These are phyloP conservation scores for Trichosurus vulpecula DNA, from an alignment of 2,797 vertebrate species.

Conservation along the genomic window DNA sequence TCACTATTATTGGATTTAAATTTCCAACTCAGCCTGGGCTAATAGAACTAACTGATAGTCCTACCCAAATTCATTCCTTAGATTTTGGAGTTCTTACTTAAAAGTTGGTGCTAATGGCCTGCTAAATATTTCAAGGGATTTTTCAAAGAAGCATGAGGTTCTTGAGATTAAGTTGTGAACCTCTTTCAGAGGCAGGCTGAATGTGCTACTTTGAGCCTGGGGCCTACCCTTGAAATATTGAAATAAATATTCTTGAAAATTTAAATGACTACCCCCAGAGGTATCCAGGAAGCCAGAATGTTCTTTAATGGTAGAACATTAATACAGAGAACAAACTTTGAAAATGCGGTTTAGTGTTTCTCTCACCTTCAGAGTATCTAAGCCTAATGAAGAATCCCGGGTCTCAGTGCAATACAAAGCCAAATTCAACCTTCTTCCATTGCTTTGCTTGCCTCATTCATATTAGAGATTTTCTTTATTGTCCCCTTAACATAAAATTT, in stretches of 20 bases:
- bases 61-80: slow-evolving; percentile 5
- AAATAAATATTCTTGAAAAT: background rate
- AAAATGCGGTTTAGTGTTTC: background rate
- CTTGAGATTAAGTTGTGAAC: background rate
- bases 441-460: background rate
- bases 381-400: background rate
- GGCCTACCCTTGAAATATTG: background rate
- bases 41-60: background rate
- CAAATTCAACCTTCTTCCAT: background rate
- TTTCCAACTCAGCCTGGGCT: slow-evolving; percentile 9
- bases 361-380: background rate
- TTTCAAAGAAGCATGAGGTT: background rate
- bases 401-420: background rate
- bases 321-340: slow-evolving; percentile 1
- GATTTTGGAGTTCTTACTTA: background rate
- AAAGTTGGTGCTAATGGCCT: background rate
- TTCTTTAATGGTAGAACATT: background rate
- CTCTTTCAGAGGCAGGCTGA: background rate
- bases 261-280: background rate
- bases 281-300: background rate
- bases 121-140: background rate
- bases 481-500: slow-evolving; percentile 2
- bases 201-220: background rate
- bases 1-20: slow-evolving; percentile 19
- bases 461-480: background rate